phyloP scores from a whole-genome alignment of 1,140 invertebrate species.

The Asbolus verrucosus region DNA sequence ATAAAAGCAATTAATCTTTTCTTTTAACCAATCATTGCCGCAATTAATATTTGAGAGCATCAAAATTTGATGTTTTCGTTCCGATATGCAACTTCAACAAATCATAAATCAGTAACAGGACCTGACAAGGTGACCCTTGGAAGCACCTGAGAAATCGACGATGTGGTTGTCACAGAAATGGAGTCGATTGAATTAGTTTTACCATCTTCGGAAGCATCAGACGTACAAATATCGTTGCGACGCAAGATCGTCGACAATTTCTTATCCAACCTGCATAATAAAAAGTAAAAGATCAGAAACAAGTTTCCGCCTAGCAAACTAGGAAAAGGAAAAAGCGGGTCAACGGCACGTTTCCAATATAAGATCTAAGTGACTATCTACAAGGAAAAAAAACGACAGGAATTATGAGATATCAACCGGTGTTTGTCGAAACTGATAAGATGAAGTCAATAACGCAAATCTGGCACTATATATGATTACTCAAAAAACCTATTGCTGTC shows the following conservation, averaged over 20 bases:
- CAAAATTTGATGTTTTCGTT: not conserved
- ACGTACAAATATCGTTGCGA: constrained; percentile 55
- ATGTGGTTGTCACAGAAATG: constrained; percentile 57
- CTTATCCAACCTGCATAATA: constrained; percentile 55
- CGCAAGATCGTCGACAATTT: constrained; percentile 55
- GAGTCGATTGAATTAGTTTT: constrained; percentile 59
- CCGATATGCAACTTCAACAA: not conserved
- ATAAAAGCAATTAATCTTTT: not conserved
- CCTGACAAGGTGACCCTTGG: constrained; percentile 61
- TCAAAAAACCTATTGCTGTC: constrained; percentile 6
- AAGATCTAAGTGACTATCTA: too few relatives aligned
- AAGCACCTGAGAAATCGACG: constrained; percentile 49
- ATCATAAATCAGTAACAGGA: constrained; percentile 64
- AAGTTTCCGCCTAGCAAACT: too few relatives aligned
- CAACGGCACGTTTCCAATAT: too few relatives aligned
- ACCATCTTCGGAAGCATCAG: constrained; percentile 59
- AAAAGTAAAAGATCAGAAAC: constrained; percentile 40
- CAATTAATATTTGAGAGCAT: constrained; percentile 5
- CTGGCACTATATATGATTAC: not conserved
- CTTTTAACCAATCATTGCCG: constrained; percentile 6
- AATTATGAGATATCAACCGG: not conserved
- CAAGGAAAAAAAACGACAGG: not conserved
- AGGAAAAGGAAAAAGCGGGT: too few relatives aligned
- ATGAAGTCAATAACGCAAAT: constrained; percentile 14
- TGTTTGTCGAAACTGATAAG: constrained; percentile 20